Percentiles rank a stretch among this genome's conserved stretches.
Evolutionary conservation across 2,113 vertebrate species (phyloP).

Genomic region (Etheostoma spectabile): DNA sequence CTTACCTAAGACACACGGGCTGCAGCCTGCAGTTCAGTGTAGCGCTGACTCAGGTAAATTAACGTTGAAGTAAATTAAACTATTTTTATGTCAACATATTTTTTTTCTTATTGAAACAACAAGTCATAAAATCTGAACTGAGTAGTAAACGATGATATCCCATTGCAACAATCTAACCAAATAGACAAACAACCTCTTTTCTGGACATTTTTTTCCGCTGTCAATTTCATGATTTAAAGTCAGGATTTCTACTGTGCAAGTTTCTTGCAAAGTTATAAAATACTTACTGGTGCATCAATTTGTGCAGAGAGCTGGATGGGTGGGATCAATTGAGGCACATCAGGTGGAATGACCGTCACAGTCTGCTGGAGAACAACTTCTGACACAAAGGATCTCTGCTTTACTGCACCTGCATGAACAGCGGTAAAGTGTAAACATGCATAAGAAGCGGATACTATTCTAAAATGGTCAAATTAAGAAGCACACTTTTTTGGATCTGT

Average conservation of each 20-base stretch:
- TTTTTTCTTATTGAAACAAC: background rate
- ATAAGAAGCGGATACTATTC: background rate
- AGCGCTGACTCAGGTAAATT: no score
- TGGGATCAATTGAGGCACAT: constrained; percentile 60
- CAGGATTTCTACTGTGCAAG: background rate
- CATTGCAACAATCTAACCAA: background rate
- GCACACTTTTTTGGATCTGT: background rate
- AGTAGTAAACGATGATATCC: background rate
- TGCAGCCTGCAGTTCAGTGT: no score
- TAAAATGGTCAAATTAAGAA: background rate
- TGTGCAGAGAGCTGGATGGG: constrained; percentile 70
- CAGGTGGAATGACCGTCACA: constrained; percentile 72
- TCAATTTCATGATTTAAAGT: background rate
- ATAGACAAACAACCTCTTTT: background rate
- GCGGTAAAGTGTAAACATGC: background rate
- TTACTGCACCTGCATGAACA: constrained; percentile 63
- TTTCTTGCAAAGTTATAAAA: background rate
- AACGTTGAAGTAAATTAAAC: no score
- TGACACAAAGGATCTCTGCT: constrained; percentile 73
- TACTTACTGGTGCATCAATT: constrained; percentile 52
- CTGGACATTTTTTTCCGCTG: background rate
- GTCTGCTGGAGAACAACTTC: constrained; percentile 83
- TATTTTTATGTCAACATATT: background rate
- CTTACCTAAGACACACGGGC: no score
- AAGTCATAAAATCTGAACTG: background rate